These are phyloP conservation scores for Rousettus leschenaultii DNA, from an alignment of 2,113 vertebrate genomes.

Conservation along the genomic window DNA sequence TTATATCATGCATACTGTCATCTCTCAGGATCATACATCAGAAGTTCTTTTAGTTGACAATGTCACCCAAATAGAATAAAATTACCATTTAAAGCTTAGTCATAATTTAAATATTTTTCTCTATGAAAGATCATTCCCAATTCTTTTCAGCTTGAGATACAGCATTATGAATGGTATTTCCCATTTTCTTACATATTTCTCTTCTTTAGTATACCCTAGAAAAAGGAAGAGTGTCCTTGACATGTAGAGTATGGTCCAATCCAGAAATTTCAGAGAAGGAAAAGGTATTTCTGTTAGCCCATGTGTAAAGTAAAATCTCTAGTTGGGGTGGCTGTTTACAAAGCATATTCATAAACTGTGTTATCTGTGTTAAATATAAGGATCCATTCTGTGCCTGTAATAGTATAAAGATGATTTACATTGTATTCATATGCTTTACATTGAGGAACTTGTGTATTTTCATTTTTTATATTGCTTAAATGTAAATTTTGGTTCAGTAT, in stretches of 20 bases:
- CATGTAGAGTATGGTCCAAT: background rate
- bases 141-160: background rate
- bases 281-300: background rate
- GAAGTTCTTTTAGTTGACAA: background rate
- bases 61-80: background rate
- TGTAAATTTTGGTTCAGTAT: background rate
- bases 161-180: background rate
- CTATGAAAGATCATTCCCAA: background rate
- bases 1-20: background rate
- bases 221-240: background rate
- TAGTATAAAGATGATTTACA: background rate
- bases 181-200: background rate
- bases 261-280: background rate
- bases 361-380: background rate
- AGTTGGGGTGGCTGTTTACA: background rate
- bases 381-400: background rate
- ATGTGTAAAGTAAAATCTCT: background rate
- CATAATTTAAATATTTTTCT: background rate
- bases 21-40: background rate
- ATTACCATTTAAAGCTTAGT: background rate
- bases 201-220: background rate
- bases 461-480: background rate
- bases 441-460: background rate
- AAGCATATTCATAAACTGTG: background rate
- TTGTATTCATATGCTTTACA: background rate